Evolutionary conservation across 1,140 invertebrate genomes (phyloP).

Genomic region (Campodea augens): DNA sequence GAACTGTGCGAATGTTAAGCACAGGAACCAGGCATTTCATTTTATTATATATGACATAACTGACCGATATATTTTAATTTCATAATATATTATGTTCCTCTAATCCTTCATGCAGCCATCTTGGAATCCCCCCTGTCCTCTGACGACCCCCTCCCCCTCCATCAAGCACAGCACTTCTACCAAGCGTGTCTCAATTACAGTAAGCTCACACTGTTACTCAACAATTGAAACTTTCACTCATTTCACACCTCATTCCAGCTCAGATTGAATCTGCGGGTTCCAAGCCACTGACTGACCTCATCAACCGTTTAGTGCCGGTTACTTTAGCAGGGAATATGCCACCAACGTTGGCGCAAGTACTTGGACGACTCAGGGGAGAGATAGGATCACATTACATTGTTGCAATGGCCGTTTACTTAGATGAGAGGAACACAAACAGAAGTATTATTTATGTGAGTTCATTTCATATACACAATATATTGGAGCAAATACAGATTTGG

Average conservation of each 20-base stretch:
- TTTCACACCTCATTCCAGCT: too few relatives aligned
- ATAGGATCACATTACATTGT: constrained; percentile 11
- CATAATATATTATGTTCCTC: neutral
- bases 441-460: constrained; percentile 13
- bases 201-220: too few relatives aligned
- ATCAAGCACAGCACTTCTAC: constrained; percentile 56
- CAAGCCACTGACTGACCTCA: neutral
- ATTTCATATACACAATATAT: neutral
- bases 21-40: too few relatives aligned
- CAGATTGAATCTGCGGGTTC: neutral
- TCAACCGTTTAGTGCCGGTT: neutral
- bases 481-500: neutral
- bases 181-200: constrained; percentile 65
- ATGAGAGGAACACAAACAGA: constrained; percentile 11
- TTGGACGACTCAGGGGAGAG: constrained; percentile 10
- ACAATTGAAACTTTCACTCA: too few relatives aligned
- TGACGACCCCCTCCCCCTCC: neutral
- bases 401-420: constrained; percentile 9
- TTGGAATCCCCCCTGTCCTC: neutral
- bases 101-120: neutral
- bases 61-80: neutral
- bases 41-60: neutral
- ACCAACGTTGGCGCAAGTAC: constrained; percentile 3
- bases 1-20: too few relatives aligned
- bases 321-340: neutral